Base-by-base conservation (phyloP, 1,140 invertebrate species). In the Sinonovacula constricta region DNA sequence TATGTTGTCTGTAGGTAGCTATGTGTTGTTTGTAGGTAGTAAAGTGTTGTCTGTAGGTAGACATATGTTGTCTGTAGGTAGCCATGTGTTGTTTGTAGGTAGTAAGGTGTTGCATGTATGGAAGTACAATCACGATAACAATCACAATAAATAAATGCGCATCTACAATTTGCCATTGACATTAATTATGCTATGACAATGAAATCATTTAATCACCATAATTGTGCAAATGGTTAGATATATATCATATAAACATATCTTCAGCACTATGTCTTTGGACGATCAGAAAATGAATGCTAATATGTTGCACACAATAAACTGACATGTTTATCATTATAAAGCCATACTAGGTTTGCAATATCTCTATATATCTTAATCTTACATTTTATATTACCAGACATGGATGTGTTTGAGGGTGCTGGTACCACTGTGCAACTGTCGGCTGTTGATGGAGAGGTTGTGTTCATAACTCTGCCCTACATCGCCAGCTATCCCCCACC, bases 401-500 rank as follows among this genome's bases (percentile, higher is more conserved):
- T 76, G 30, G 24, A 36, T 45, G 24, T 31, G 15, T 66, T 76
- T 57, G 51, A 39, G 39, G 63, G 36, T 30, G 1, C 28, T 54
- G 49, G 18, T 31, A 5, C 28, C 0, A 24, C 1, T 10, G 57
- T 56, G 28, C 22, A 30, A 2, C 3, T 57, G 5, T 45, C n/a
- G 18, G 26, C 51, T 22, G 31, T 33, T 28, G n/a, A 26, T n/a
- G 45, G 60, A 15, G 1, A 76, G n/a, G 49, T 53, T 2, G 18
- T 76, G 22, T 33, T 76, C 18, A 66, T 76, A n/a, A 28, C 53
- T 28, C 28, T 76, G 34, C 62, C 72, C 24, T 24, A 56, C 1
- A 67, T 76, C n/a, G 51, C 56, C 51, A 76, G 72, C 45, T 45
- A 66, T 28, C 72, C 72, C 34, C 22, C 45, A 28, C 54, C 57